Percentiles rank a stretch among this genome's conserved stretches.
These are phyloP conservation scores for Craniophora ligustri DNA, from an alignment of 2,888 invertebrate genomes.

Conservation along the genomic window DNA sequence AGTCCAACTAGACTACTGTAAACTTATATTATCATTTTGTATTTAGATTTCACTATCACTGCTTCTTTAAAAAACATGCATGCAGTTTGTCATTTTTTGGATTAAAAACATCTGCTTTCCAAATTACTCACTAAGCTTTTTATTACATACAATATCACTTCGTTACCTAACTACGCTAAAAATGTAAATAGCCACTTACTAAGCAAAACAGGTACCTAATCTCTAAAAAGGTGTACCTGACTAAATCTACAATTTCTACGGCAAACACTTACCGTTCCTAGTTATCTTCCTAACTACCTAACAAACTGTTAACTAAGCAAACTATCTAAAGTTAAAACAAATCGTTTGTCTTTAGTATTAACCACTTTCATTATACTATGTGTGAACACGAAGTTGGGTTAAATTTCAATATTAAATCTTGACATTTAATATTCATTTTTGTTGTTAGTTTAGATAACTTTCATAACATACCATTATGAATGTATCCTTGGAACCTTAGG, in stretches of 20 bases:
- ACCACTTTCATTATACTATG: constrained; percentile 15
- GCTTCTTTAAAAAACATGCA: too few relatives aligned
- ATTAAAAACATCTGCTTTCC: too few relatives aligned
- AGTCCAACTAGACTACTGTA: too few relatives aligned
- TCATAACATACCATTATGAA: neutral
- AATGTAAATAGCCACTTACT: neutral
- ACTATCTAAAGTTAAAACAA: constrained; percentile 30
- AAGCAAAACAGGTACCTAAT: neutral
- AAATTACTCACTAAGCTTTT: neutral
- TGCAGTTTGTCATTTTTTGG: neutral
- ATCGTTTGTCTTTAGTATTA: constrained; percentile 24
- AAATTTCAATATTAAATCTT: constrained; percentile 27
- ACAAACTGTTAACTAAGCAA: constrained; percentile 16
- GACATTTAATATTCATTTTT: constrained; percentile 3
- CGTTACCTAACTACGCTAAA: neutral
- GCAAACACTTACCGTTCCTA: constrained; percentile 26
- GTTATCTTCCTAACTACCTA: constrained; percentile 16
- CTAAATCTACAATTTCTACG: constrained; percentile 20
- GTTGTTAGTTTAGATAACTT: too few relatives aligned
- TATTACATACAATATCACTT: neutral
- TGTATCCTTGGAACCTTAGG: too few relatives aligned
- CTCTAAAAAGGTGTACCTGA: neutral
- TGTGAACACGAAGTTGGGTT: neutral
- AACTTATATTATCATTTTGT: too few relatives aligned
- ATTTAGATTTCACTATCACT: too few relatives aligned